Base-by-base conservation (phyloP, 2,797 vertebrate species). In the Echeneis naucrates region DNA sequence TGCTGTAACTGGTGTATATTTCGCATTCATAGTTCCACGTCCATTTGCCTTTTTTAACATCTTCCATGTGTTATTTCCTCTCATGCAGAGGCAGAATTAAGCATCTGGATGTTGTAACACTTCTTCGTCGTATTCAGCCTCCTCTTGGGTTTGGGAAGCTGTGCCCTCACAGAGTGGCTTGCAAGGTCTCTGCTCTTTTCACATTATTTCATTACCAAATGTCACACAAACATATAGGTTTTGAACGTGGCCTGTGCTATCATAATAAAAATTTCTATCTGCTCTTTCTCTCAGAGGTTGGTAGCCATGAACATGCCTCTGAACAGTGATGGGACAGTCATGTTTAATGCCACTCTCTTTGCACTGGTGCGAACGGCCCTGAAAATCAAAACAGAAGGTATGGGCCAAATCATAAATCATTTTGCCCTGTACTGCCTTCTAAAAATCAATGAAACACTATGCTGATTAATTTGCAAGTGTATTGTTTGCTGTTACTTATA, bases 231-330 rank as follows among this genome's bases (percentile, higher is more conserved):
- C 54, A 17, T 13, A 10, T 45, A 30, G 12, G 51, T 19, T n/a
- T 59, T 66, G 5, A 9, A 38, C 2, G 35, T 32, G 11, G 5
- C 10, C 33, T 59, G n/a, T 42, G 30, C 19, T 35, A 1, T 14
- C 5, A 0, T 26, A n/a, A 72, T 83, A 45, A 83, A 68, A 8
- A 4, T 8, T 1, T 81, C 2, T 47, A 0, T 45, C 16, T 72
- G 21, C 37, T 77, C 56, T 81, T 61, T 51, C 85, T 93, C 88
- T 55, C 93, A 99, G 98, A 96, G 98, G 84, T 91, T 99, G 77
- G 98, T 99, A 67, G 97, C 98, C 83, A 99, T 99, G 98, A 99
- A 99, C 91, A 99, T 99, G 97, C 98, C 98, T 48, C 94, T 99
- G 45, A 98, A 98, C 92, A 98, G 97, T 35, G 97, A 99, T 0